Base-by-base conservation (phyloP, 2,797 vertebrate species). In the Carapus acus region DNA sequence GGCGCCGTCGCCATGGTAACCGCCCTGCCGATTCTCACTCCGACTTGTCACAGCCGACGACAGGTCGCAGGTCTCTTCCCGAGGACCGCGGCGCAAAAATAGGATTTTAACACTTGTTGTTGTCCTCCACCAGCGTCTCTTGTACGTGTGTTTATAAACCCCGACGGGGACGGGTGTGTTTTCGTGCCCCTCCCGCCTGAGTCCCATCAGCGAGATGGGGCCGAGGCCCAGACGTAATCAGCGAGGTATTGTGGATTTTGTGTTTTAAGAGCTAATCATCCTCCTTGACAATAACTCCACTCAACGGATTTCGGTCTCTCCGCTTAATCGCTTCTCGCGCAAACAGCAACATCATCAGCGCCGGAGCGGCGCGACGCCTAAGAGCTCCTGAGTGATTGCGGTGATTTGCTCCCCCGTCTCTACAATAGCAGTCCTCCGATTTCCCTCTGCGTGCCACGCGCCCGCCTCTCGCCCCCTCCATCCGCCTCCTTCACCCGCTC, bases 61-160 rank as follows among this genome's bases (percentile, higher is more conserved):
- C 80, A 81, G 79, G 74, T 82, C 65, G 66, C 15, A 67, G 14
- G 52, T 68, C 55, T 14, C 61, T 71, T 71, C 65, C 49, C 62
- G 63, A n/a, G n/a, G n/a, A n/a, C n/a, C n/a, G n/a, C n/a, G n/a
- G n/a, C n/a, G n/a, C n/a, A n/a, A n/a, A n/a, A n/a, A n/a, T n/a
- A n/a, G n/a, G n/a, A n/a, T n/a, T n/a, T n/a, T n/a, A n/a, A n/a
- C n/a, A n/a, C n/a, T n/a, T n/a, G n/a, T n/a, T n/a, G n/a, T n/a
- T n/a, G n/a, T n/a, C n/a, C n/a, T n/a, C n/a, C n/a, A n/a, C n/a
- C n/a, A n/a, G n/a, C n/a, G n/a, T n/a, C n/a, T n/a, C n/a, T n/a
- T n/a, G n/a, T n/a, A n/a, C n/a, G n/a, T n/a, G n/a, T n/a, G n/a
- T n/a, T n/a, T n/a, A n/a, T n/a, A n/a, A n/a, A n/a, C n/a, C n/a